Percentiles rank a stretch among this genome's conserved stretches.
Evolutionary conservation across 1,140 invertebrate species (phyloP).

Genomic region (Drosophila nannoptera): DNA sequence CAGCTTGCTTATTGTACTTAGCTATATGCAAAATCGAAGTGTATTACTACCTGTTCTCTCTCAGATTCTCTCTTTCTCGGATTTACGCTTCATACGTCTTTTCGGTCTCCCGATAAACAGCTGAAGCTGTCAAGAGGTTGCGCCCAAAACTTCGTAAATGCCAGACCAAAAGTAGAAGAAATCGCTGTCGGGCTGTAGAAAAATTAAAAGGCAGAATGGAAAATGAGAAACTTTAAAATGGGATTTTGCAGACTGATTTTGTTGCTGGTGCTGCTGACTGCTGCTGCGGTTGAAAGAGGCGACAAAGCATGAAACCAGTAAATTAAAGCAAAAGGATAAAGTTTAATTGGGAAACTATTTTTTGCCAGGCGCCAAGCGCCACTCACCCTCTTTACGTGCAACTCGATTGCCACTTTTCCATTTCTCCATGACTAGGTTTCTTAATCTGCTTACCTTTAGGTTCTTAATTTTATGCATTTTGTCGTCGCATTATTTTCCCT

Average conservation of each 20-base stretch:
- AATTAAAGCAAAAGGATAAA: constrained; percentile 79
- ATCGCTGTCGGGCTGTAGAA: constrained; percentile 40
- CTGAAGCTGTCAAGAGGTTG: constrained; percentile 9
- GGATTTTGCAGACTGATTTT: constrained; percentile 51
- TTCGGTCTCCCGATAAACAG: neutral
- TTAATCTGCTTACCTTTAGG: constrained; percentile 77
- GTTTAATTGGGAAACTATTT: constrained; percentile 79
- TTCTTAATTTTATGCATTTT: constrained; percentile 76
- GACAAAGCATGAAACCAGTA: constrained; percentile 79
- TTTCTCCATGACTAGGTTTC: constrained; percentile 39
- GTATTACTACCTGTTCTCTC: constrained; percentile 11
- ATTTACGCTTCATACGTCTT: neutral
- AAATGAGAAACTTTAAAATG: constrained; percentile 71
- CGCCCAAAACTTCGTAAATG: constrained; percentile 41
- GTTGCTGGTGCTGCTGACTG: constrained; percentile 30
- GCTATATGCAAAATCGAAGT: constrained; percentile 40
- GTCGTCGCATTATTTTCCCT: constrained; percentile 71
- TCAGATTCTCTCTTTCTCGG: neutral
- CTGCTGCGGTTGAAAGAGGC: constrained; percentile 78
- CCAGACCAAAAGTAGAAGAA: constrained; percentile 52
- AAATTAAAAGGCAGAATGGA: constrained; percentile 45
- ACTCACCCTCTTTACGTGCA: neutral
- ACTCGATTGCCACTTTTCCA: neutral
- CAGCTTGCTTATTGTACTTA: constrained; percentile 34
- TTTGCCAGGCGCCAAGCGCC: constrained; percentile 37